Evolutionary conservation across 2,888 invertebrate species (phyloP).

Genomic region (Xanthorhoe designata): DNA sequence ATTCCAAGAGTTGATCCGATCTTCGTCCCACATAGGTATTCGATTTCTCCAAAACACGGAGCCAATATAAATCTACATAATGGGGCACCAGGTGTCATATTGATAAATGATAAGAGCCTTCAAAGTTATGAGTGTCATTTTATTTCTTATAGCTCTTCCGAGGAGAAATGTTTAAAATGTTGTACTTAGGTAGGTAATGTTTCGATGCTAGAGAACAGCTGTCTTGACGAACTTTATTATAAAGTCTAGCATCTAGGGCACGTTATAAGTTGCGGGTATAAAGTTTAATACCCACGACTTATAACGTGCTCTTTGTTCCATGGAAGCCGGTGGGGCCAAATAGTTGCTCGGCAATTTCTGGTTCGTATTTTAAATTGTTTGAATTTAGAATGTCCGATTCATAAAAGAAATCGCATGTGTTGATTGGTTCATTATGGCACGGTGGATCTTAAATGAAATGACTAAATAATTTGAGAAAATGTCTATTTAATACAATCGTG

Average conservation of each 20-base stretch:
- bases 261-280: too few species aligned
- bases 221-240: too few species aligned
- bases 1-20: conserved; percentile 24
- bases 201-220: not conserved
- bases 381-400: too few species aligned
- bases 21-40: conserved; percentile 32
- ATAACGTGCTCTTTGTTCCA: too few species aligned
- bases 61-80: conserved; percentile 43
- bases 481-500: not conserved
- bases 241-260: too few species aligned
- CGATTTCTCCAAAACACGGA: conserved; percentile 39
- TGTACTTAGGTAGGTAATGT: not conserved
- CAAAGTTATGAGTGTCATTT: conserved; percentile 24
- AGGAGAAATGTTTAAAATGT: not conserved
- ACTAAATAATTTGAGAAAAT: not conserved
- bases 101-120: conserved; percentile 28
- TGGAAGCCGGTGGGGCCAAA: too few species aligned
- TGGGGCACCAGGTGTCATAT: conserved; percentile 34
- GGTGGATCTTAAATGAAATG: too few species aligned
- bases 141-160: conserved; percentile 13
- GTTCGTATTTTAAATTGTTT: too few species aligned
- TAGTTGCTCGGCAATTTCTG: too few species aligned
- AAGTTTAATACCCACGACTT: too few species aligned
- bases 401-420: too few species aligned
- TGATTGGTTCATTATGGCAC: too few species aligned